Conservation (phyloP, 1,140 invertebrate species). For the Lasaia peninsularis region DNA sequence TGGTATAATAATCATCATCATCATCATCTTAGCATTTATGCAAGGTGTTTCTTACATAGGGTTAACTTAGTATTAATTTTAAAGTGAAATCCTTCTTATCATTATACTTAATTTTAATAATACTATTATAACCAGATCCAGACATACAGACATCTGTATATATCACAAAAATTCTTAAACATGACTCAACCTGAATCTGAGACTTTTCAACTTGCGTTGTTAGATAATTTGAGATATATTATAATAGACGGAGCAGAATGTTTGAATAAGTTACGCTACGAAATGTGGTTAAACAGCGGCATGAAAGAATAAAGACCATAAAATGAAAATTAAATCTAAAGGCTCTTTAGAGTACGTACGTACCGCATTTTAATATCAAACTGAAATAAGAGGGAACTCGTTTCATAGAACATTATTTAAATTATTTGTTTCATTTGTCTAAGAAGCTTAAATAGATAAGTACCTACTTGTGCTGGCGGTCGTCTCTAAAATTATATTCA, state of each 20-base stretch:
- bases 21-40: too few relatives aligned
- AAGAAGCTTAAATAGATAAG: not conserved
- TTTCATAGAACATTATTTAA: constrained; percentile 2
- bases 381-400: constrained; percentile 1
- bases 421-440: constrained; percentile 8
- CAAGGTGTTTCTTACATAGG: too few relatives aligned
- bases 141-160: too few relatives aligned
- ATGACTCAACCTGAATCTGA: too few relatives aligned
- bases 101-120: too few relatives aligned
- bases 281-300: not conserved
- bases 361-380: not conserved
- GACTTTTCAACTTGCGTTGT: too few relatives aligned
- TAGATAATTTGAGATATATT: too few relatives aligned
- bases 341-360: not conserved
- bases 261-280: not conserved
- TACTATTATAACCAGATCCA: too few relatives aligned
- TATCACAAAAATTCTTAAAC: too few relatives aligned
- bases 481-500: not conserved
- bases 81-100: too few relatives aligned
- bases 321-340: constrained; percentile 6
- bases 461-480: not conserved
- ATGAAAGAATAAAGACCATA: constrained; percentile 2
- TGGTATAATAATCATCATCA: too few relatives aligned
- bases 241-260: not conserved
- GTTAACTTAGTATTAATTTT: too few relatives aligned